These are phyloP conservation scores for Parnassius orleans DNA, from an alignment of 2,888 invertebrate genomes.

Conservation along the genomic window DNA sequence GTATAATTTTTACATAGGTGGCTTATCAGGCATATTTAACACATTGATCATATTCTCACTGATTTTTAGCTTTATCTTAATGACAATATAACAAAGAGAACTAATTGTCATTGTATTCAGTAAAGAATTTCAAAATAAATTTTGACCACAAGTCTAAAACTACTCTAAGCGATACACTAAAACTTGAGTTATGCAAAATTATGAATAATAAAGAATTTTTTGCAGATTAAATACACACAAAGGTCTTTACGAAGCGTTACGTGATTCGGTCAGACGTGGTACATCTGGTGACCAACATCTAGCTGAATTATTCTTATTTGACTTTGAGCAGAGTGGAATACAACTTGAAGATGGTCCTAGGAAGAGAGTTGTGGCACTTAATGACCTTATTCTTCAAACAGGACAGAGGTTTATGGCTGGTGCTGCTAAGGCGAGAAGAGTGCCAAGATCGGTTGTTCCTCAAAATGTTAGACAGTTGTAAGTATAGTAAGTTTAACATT, in stretches of 20 bases:
- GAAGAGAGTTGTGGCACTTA: conserved; percentile 89
- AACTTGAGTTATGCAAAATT: not conserved
- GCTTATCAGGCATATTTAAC: too few species aligned
- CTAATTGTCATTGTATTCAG: too few species aligned
- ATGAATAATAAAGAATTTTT: not conserved
- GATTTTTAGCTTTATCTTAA: not conserved
- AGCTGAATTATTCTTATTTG: conserved; percentile 93
- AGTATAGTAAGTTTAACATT: conserved; percentile 49
- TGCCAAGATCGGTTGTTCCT: conserved; percentile 85
- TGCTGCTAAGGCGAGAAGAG: conserved; percentile 84
- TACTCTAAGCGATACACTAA: too few species aligned
- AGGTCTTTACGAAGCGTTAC: conserved; percentile 89
- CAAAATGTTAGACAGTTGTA: conserved; percentile 86
- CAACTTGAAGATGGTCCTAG: conserved; percentile 90
- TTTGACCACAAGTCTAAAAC: too few species aligned
- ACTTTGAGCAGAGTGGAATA: conserved; percentile 99
- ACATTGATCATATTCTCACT: not conserved
- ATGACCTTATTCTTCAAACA: conserved; percentile 90
- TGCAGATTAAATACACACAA: conserved; percentile 93
- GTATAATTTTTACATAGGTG: too few species aligned
- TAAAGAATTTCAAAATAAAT: too few species aligned
- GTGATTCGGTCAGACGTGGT: conserved; percentile 84
- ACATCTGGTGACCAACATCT: conserved; percentile 94
- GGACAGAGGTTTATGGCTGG: conserved; percentile 92
- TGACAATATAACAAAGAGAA: too few species aligned